Base-by-base conservation (phyloP, 2,888 invertebrate genomes). In the Gastracanthus pulcherrimus region DNA sequence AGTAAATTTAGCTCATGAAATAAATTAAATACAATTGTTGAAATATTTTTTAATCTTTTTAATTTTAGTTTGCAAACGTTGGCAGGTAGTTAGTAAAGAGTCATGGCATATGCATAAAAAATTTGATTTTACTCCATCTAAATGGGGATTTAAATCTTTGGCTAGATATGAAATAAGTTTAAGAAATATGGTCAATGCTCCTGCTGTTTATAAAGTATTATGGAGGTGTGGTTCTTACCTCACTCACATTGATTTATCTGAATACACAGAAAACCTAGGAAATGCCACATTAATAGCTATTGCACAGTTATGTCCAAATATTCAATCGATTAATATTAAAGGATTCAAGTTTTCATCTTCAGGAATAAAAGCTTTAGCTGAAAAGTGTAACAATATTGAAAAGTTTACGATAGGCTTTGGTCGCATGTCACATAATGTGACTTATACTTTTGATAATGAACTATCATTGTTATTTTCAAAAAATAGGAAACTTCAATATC, bases 281-380 rank as follows among this genome's bases (percentile, higher is more conserved):
- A 92, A 92, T 86, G 93, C 93, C 86, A 93, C 93, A 34, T 92
- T 94, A 41, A 93, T 93, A 85, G 92, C 93, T 26, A 90, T 94
- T 77, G 93, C 93, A 86, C 93, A 93, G 91, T 92, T 93, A 88
- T 94, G 94, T 84, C 93, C 93, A 9, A 92, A 93, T 87, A 91
- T 94, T 1, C 93, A 93, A 83, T 92, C 91, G 81, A 89, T 94
- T 55, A 92, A 93, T 90, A 92, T 93, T 51, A 85, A 85, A 3
- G 92, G 92, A 23, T 92, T 94, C 89, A 89, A 92, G 80, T 92
- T 93, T 1, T 92, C 93, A 82, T 92, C 93, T 84, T 93, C 93
- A 91, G 93, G 93, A 48, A 86, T 91, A 58, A 74, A 83, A 84
- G 92, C 93, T 3, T 86, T 94, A 23, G 89, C 92, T 36, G 92